A percentile compares a stretch with the other conserved stretches of the same genome.
These are phyloP conservation scores for Masnerella sp. DNA, from an alignment of 2,888 invertebrate species.

Conservation along the genomic window DNA sequence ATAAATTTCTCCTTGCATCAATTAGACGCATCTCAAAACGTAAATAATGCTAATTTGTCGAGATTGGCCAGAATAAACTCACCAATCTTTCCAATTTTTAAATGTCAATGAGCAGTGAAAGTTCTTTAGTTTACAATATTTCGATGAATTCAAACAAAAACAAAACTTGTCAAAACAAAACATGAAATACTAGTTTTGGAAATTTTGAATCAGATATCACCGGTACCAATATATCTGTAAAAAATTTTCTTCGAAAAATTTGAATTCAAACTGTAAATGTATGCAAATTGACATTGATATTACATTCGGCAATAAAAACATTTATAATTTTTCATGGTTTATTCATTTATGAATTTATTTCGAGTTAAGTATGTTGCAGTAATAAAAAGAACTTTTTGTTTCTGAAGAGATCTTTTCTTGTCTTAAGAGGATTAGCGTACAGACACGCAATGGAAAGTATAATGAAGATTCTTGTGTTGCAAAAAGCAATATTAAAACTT, in stretches of 20 bases:
- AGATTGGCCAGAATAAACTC: conserved; percentile 5
- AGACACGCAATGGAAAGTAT: conserved; percentile 39
- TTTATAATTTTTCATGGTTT: background rate
- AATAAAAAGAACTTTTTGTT: conserved; percentile 17
- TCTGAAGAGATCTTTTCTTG: conserved; percentile 27
- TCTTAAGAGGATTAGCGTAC: conserved; percentile 32
- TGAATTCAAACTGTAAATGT: background rate
- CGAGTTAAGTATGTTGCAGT: background rate
- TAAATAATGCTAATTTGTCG: conserved; percentile 6
- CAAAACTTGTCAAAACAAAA: conserved; percentile 5
- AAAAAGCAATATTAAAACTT: conserved; percentile 32
- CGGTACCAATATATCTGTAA: background rate
- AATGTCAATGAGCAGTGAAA: conserved; percentile 38
- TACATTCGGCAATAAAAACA: too few relatives aligned
- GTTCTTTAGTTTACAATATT: conserved; percentile 24
- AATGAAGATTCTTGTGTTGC: conserved; percentile 25
- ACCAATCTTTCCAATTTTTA: conserved; percentile 20
- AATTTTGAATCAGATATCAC: background rate
- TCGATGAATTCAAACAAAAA: background rate
- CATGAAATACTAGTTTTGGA: conserved; percentile 19
- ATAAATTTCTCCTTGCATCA: conserved; percentile 15
- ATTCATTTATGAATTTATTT: background rate
- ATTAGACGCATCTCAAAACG: conserved; percentile 19
- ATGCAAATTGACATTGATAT: too few relatives aligned
- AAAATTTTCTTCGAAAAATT: too few relatives aligned